Conservation (phyloP, 2,888 invertebrate genomes). For the Charanyca ferruginea region DNA sequence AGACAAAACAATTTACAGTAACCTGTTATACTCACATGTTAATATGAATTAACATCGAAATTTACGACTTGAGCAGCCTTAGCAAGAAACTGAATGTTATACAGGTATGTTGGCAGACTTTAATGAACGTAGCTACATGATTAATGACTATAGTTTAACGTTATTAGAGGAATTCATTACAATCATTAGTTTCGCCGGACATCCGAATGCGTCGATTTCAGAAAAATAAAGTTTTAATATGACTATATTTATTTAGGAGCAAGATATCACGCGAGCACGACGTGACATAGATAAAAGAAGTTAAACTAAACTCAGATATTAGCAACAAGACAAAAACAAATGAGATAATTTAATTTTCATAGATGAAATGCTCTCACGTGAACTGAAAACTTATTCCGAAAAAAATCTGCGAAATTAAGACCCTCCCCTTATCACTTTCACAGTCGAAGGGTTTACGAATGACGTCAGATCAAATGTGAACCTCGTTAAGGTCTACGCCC, state of each 20-base stretch:
- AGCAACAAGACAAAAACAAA: slow-evolving; percentile 1
- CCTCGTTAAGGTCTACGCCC: slow-evolving; percentile 43
- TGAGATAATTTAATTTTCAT: not conserved
- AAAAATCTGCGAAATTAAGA: slow-evolving; percentile 8
- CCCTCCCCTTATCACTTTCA: slow-evolving; percentile 21
- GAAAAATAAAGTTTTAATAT: slow-evolving; percentile 12
- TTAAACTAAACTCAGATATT: not conserved
- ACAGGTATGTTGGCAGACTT: slow-evolving; percentile 32
- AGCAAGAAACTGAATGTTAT: slow-evolving; percentile 39
- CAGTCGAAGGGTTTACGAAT: slow-evolving; percentile 25
- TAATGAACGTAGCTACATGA: slow-evolving; percentile 37
- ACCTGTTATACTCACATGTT: slow-evolving; percentile 36
- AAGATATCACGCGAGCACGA: not conserved
- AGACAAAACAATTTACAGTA: slow-evolving; percentile 53
- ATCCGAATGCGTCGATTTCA: slow-evolving; percentile 39
- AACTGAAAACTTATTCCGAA: not conserved
- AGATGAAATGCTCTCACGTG: not conserved
- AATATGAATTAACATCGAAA: slow-evolving; percentile 40
- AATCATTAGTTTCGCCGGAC: slow-evolving; percentile 41
- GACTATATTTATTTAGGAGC: not conserved
- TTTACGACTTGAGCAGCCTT: slow-evolving; percentile 29
- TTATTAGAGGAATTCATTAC: slow-evolving; percentile 42
- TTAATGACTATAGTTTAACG: slow-evolving; percentile 42
- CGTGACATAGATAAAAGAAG: not conserved
- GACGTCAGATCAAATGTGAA: slow-evolving; percentile 37